Percentiles rank a stretch among this genome's conserved stretches.
Evolutionary conservation across 2,113 vertebrate genomes (phyloP).

Genomic region (Ochotona princeps): DNA sequence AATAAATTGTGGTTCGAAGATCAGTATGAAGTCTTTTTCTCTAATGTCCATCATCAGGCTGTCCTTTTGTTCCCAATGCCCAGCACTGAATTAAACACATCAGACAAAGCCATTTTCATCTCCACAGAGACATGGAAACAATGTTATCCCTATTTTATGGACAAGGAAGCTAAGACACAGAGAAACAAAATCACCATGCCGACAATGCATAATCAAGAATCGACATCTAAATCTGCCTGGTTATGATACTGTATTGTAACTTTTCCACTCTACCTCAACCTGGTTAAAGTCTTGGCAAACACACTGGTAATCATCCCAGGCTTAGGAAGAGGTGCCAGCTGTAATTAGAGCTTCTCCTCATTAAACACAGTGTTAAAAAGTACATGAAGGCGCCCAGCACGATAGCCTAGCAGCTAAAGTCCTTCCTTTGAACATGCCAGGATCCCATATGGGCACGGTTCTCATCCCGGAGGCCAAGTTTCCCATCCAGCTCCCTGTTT

Average conservation of each 20-base stretch:
- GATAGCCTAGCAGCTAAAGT: too few relatives aligned
- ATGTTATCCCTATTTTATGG: slow-evolving; percentile 18
- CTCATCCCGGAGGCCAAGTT: too few relatives aligned
- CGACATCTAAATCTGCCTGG: not conserved
- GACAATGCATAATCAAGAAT: not conserved
- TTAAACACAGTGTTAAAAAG: not conserved
- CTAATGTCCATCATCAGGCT: not conserved
- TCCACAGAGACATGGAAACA: not conserved
- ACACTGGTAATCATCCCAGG: accelerated
- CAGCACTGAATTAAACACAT: not conserved
- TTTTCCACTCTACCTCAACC: not conserved
- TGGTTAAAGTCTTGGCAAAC: not conserved
- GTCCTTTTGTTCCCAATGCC: not conserved
- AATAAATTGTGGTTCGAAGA: not conserved
- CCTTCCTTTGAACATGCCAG: too few relatives aligned
- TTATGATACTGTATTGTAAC: not conserved
- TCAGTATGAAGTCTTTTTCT: not conserved
- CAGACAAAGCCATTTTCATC: not conserved
- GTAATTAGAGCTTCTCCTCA: slow-evolving; percentile 5
- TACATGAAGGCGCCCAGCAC: too few relatives aligned
- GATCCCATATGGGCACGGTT: too few relatives aligned
- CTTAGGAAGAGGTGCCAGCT: not conserved
- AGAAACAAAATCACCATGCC: not conserved
- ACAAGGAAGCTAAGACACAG: not conserved
- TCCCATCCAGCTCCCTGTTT: too few relatives aligned